Evolutionary conservation across 2,797 vertebrate species (phyloP).

Genomic region (Ctenosaura bakeri): DNA sequence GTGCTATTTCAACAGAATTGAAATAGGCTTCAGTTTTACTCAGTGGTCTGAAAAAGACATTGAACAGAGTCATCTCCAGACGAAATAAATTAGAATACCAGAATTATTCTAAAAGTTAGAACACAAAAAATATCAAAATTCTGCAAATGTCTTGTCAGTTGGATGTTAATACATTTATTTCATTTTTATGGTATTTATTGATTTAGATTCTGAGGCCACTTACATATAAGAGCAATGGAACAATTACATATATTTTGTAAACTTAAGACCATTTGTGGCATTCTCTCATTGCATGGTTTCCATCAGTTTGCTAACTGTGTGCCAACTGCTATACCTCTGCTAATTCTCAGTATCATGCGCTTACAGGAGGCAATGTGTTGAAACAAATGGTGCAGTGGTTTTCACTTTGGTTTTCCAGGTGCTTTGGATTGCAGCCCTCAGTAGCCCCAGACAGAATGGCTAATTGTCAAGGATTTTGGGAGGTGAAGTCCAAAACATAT

Average conservation of each 20-base stretch:
- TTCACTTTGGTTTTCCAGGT: no score
- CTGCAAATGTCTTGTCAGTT: background rate
- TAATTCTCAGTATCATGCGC: background rate
- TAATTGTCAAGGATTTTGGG: no score
- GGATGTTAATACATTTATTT: background rate
- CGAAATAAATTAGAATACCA: background rate
- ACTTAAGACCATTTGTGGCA: background rate
- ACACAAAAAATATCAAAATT: background rate
- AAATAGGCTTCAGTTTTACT: slow-evolving; percentile 38
- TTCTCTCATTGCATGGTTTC: no score
- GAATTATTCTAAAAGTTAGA: background rate
- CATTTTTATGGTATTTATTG: background rate
- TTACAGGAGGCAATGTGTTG: background rate
- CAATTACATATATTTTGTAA: background rate
- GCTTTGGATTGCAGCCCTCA: no score
- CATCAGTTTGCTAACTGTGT: background rate
- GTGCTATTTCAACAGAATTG: slow-evolving; percentile 14
- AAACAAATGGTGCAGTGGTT: no score
- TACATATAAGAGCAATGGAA: background rate
- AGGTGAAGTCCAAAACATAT: no score
- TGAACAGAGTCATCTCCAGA: slow-evolving; percentile 25
- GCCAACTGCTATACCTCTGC: no score
- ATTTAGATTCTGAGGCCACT: background rate
- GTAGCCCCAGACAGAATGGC: no score
- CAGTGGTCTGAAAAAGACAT: background rate